These are phyloP conservation scores for Aphidoletes aphidimyza DNA, from an alignment of 2,888 invertebrate genomes.

Conservation along the genomic window DNA sequence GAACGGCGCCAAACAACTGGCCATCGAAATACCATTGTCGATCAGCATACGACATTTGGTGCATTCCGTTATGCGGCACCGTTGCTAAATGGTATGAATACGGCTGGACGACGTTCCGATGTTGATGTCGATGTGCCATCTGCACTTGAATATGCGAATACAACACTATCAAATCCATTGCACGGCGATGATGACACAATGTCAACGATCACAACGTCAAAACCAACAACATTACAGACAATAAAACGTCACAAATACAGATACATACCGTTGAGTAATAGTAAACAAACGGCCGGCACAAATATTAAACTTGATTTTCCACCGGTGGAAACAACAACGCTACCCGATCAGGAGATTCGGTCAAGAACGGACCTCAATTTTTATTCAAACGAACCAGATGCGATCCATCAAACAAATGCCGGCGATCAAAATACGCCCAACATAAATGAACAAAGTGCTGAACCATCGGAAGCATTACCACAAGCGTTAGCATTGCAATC, in stretches of 20 bases:
- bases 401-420: too few relatives aligned
- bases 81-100: conserved; percentile 56
- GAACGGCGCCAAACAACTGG: conserved; percentile 57
- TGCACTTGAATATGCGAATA: conserved; percentile 55
- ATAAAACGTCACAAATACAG: conserved; percentile 52
- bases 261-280: conserved; percentile 34
- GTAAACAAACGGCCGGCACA: too few relatives aligned
- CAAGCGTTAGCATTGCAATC: neutral
- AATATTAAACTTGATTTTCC: conserved; percentile 2
- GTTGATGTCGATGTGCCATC: conserved; percentile 56
- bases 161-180: conserved; percentile 41
- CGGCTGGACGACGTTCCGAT: conserved; percentile 56
- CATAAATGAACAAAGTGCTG: neutral
- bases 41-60: conserved; percentile 64
- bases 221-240: conserved; percentile 35
- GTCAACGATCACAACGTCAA: neutral
- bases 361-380: conserved; percentile 39
- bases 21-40: conserved; percentile 60
- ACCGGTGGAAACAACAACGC: neutral
- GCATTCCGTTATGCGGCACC: conserved; percentile 61
- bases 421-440: neutral
- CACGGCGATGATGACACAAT: neutral
- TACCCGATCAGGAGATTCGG: conserved; percentile 25
- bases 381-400: neutral
- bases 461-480: neutral